A percentile compares a stretch with the other conserved stretches of the same genome.
Conservation (phyloP, 2,113 vertebrate species). For the Steatornis caripensis region DNA sequence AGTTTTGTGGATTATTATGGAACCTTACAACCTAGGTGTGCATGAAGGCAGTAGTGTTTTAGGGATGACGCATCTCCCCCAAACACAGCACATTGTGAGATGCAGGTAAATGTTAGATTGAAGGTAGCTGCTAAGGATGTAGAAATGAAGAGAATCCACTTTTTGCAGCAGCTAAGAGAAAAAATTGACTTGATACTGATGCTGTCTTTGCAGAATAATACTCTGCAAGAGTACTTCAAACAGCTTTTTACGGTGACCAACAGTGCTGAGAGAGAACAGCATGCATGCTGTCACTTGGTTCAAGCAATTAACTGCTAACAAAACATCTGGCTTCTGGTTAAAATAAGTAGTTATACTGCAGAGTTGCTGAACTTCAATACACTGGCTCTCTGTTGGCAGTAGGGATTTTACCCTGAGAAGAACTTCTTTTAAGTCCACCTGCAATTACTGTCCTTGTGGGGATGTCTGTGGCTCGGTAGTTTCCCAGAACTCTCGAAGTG, state of each 20-base stretch:
- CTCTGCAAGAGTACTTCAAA: neutral
- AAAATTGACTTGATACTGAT: neutral
- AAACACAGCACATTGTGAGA: neutral
- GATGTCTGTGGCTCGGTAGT: neutral
- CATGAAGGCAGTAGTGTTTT: neutral
- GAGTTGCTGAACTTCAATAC: neutral
- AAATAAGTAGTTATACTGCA: neutral
- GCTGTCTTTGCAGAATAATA: neutral
- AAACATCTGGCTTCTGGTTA: slow-evolving; percentile 15
- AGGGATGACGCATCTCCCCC: neutral
- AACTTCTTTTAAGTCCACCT: neutral
- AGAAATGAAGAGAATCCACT: neutral
- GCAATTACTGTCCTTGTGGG: neutral
- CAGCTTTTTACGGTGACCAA: neutral
- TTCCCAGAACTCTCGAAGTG: neutral
- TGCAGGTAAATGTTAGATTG: neutral
- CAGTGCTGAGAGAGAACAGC: slow-evolving; percentile 15
- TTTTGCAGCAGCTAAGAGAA: neutral
- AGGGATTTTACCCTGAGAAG: neutral
- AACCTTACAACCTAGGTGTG: neutral
- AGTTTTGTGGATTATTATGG: neutral
- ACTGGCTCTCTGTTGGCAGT: neutral
- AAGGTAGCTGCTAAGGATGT: neutral
- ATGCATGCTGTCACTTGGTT: neutral
- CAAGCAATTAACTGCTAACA: slow-evolving; percentile 23